Conservation (phyloP, 2,888 invertebrate species). For the Diarsia rubi region DNA sequence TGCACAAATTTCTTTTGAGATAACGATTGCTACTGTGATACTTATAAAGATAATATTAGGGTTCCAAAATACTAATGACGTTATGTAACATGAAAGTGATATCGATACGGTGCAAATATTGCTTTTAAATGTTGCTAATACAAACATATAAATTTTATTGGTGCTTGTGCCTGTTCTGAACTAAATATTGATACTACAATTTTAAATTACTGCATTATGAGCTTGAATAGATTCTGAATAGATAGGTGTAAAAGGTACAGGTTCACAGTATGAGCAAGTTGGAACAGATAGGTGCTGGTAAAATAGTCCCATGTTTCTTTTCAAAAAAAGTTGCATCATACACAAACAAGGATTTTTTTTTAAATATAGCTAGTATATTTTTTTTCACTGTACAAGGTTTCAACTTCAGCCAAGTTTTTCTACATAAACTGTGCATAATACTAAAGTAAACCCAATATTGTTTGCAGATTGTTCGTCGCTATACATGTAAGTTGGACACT, state of each 20-base stretch:
- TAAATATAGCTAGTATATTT: neutral
- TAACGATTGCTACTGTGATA: too few species aligned
- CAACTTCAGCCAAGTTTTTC: neutral
- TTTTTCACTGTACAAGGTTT: neutral
- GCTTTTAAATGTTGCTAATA: too few species aligned
- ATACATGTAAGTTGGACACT: slow-evolving; percentile 19
- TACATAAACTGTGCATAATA: neutral
- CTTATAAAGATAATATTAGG: too few species aligned
- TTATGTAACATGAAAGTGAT: too few species aligned
- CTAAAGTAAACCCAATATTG: neutral
- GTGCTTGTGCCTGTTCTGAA: too few species aligned
- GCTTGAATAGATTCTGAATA: neutral
- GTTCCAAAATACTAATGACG: too few species aligned
- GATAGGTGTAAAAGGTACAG: neutral
- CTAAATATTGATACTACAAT: neutral
- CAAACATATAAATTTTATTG: too few species aligned
- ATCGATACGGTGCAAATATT: too few species aligned
- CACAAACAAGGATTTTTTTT: neutral
- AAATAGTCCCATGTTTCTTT: neutral
- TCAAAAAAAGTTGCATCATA: neutral
- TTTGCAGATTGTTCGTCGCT: slow-evolving; percentile 26
- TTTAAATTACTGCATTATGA: neutral
- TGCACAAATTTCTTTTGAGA: too few species aligned
- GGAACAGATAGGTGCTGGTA: neutral
- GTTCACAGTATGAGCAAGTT: neutral